Conservation (phyloP, 2,113 vertebrate species). For the Numida meleagris region DNA sequence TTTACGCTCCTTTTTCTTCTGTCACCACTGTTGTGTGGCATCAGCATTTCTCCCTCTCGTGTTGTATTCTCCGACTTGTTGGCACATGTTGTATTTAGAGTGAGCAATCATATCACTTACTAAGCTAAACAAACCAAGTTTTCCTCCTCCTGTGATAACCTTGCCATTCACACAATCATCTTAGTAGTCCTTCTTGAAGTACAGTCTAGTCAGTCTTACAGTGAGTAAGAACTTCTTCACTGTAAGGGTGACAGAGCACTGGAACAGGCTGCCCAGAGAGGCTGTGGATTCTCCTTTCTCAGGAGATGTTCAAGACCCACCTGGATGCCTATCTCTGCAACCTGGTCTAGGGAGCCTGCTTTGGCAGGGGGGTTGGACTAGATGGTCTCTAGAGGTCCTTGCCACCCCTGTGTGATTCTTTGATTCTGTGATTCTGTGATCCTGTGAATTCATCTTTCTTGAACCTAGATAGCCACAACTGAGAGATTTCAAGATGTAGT, state of each 20-base stretch:
- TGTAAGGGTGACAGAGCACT: too few species aligned
- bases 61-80: not conserved
- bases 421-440: too few species aligned
- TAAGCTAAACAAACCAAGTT: constrained; percentile 1
- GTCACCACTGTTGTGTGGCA: not conserved
- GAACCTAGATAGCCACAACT: not conserved
- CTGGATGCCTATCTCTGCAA: too few species aligned
- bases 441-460: not conserved
- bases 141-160: not conserved
- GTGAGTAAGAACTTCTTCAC: too few species aligned
- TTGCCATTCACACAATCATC: not conserved
- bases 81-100: not conserved
- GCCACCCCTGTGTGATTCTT: too few species aligned
- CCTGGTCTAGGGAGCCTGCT: too few species aligned
- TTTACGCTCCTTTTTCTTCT: not conserved
- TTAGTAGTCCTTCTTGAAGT: constrained; percentile 24
- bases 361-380: too few species aligned
- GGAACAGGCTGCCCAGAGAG: too few species aligned
- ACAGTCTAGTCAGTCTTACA: not conserved
- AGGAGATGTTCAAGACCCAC: too few species aligned
- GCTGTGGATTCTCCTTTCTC: too few species aligned
- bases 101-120: not conserved
- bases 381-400: too few species aligned
- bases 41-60: not conserved
- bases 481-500: not conserved